These are phyloP conservation scores for Ranitomeya variabilis DNA, from an alignment of 2,113 vertebrate species.

Conservation along the genomic window DNA sequence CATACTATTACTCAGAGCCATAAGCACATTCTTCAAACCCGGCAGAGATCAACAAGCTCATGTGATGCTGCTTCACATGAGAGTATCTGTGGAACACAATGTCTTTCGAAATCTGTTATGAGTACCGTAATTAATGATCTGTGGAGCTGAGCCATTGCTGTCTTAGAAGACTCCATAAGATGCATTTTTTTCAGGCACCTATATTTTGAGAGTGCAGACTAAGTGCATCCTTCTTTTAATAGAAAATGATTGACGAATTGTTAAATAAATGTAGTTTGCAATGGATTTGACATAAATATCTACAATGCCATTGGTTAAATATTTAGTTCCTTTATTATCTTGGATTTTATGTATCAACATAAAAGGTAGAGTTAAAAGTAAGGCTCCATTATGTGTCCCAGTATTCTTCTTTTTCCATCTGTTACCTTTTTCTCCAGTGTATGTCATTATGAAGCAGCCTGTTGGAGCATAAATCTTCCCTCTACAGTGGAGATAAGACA, in stretches of 20 bases:
- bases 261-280: background rate
- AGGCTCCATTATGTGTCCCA: no score
- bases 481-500: background rate
- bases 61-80: background rate
- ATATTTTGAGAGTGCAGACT: background rate
- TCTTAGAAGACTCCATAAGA: background rate
- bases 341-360: no score
- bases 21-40: background rate
- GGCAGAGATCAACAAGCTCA: background rate
- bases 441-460: background rate
- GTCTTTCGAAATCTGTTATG: background rate
- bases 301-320: no score
- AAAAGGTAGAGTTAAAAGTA: no score
- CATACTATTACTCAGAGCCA: background rate
- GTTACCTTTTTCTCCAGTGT: background rate
- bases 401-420: no score
- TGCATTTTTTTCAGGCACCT: no score
- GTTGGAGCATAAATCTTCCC: background rate
- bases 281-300: no score
- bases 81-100: background rate
- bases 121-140: background rate
- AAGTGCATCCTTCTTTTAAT: background rate
- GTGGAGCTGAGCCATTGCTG: background rate
- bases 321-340: no score
- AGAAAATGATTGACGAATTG: background rate